These are phyloP conservation scores for Antedon mediterranea DNA, from an alignment of 53 echinoderm and acorn worm species.

Conservation along the genomic window DNA sequence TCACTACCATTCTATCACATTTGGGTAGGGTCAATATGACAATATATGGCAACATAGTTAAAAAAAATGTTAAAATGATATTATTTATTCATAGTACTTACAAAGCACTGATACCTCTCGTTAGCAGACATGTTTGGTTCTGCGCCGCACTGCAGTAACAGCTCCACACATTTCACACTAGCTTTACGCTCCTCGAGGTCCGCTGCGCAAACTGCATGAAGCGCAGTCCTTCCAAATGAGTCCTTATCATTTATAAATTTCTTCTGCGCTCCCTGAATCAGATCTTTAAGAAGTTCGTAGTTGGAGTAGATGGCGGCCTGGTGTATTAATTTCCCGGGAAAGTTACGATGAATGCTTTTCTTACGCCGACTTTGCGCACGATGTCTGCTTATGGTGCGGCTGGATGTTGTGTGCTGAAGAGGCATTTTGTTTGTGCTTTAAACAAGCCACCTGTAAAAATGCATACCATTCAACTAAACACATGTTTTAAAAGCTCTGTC, in stretches of 20 bases:
- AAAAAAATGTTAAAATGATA: too few relatives aligned
- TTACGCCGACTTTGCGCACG: neutral
- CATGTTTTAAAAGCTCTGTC: too few relatives aligned
- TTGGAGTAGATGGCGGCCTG: constrained; percentile 97
- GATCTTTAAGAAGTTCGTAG: constrained; percentile 47
- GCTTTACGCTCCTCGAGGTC: constrained; percentile 59
- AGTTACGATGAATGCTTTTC: constrained; percentile 9
- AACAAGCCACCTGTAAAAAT: neutral
- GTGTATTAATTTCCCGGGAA: constrained; percentile 50
- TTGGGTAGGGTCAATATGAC: too few relatives aligned
- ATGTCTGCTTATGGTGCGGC: neutral
- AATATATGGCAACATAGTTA: too few relatives aligned
- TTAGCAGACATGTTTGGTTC: constrained; percentile 70
- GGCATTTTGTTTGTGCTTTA: neutral
- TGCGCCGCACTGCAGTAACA: constrained; percentile 68
- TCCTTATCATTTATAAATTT: constrained; percentile 67
- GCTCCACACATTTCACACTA: constrained; percentile 59
- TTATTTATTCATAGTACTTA: constrained; percentile 44
- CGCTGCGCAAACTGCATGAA: constrained; percentile 75
- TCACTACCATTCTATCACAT: too few relatives aligned
- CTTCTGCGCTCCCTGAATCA: constrained; percentile 70
- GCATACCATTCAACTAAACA: too few relatives aligned
- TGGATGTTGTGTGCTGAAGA: neutral
- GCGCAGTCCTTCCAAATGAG: constrained; percentile 76
- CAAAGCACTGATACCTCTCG: constrained; percentile 48